phyloP scores from a whole-genome alignment of 2,797 vertebrate genomes.

The Dermochelys coriacea region DNA sequence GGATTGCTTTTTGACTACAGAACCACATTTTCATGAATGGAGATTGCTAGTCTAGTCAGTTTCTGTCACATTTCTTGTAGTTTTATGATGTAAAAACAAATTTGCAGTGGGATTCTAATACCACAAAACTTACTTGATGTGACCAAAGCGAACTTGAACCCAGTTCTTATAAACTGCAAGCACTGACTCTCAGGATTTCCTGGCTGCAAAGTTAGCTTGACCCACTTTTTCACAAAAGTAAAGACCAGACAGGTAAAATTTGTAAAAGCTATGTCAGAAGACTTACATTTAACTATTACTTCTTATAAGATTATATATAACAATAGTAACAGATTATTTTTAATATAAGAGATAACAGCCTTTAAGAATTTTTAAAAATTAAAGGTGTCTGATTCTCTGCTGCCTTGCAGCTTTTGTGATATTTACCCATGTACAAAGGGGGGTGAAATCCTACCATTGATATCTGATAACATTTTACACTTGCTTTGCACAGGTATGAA shows the following conservation, averaged over 20 bases:
- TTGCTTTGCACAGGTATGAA: neutral
- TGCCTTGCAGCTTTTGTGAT: neutral
- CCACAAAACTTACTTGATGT: neutral
- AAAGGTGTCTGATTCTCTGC: neutral
- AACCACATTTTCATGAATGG: neutral
- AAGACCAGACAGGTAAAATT: neutral
- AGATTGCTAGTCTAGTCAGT: neutral
- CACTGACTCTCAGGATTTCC: neutral
- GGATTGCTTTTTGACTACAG: neutral
- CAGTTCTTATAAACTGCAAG: neutral
- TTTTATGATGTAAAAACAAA: neutral
- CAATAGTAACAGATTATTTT: neutral
- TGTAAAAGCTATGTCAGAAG: neutral
- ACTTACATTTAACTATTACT: neutral
- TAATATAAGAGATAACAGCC: neutral
- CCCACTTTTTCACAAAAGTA: neutral
- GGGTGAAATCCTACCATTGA: neutral
- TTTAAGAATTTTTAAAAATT: neutral
- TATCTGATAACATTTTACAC: neutral
- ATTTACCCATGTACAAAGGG: neutral
- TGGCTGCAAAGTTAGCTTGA: neutral
- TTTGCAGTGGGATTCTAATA: neutral
- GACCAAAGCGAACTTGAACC: neutral
- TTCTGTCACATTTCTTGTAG: neutral
- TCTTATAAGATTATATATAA: neutral